Percentiles rank a stretch among this genome's conserved stretches.
phyloP scores from a whole-genome alignment of 2,888 invertebrate species.

The Hypercompe scribonia region DNA sequence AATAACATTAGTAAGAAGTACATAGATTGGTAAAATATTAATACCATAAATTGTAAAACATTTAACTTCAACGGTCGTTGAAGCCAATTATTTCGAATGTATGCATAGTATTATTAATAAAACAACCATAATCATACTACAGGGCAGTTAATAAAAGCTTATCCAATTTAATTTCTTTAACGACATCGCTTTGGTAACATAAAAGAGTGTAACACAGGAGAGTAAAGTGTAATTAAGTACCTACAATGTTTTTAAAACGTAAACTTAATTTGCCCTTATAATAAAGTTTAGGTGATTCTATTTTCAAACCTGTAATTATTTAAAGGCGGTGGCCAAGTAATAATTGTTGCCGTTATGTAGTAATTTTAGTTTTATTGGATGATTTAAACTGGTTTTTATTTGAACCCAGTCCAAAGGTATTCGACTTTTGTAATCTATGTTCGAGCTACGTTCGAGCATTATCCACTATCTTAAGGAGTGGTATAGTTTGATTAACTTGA shows the following conservation, averaged over 20 bases:
- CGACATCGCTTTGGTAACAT: not conserved
- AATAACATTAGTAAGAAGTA: not conserved
- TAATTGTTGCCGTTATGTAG: not conserved
- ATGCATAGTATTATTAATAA: not conserved
- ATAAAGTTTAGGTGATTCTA: not conserved
- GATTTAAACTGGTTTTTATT: not conserved
- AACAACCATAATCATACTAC: not conserved
- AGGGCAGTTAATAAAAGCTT: constrained; percentile 8
- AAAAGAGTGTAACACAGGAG: not conserved
- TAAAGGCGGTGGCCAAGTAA: not conserved
- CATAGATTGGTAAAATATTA: not conserved
- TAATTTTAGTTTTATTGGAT: not conserved
- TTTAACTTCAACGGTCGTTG: not conserved
- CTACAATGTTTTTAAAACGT: constrained; percentile 11
- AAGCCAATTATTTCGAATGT: not conserved
- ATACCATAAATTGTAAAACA: not conserved
- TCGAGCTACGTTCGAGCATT: not conserved
- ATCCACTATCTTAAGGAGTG: not conserved
- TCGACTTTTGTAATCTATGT: too few relatives aligned
- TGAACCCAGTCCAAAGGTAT: too few relatives aligned
- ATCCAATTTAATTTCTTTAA: constrained; percentile 6
- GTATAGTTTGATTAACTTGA: not conserved
- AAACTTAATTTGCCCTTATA: constrained; percentile 5
- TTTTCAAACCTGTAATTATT: constrained; percentile 3
- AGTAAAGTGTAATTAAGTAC: constrained; percentile 5